phyloP scores from a whole-genome alignment of 1,140 invertebrate species.

The Ruditapes philippinarum region DNA sequence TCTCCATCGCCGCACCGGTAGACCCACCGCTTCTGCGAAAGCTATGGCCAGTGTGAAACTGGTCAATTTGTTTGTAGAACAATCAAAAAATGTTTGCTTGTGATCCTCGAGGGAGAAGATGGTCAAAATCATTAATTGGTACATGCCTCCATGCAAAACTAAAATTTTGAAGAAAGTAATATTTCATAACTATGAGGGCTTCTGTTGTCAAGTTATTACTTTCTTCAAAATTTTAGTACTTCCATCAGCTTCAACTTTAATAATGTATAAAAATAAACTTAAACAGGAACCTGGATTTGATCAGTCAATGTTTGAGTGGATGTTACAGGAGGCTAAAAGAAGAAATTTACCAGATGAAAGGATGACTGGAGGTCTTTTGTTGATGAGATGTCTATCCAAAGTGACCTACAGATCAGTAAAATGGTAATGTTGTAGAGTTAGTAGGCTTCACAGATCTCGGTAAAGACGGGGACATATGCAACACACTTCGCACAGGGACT shows the following conservation, averaged over 20 bases:
- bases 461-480: slow-evolving; percentile 33
- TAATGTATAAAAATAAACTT: slow-evolving; percentile 67
- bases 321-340: slow-evolving; percentile 56
- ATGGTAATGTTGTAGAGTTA: slow-evolving; percentile 34
- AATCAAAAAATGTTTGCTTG: slow-evolving; percentile 14
- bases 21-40: background rate
- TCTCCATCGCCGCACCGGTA: no score
- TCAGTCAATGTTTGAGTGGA: slow-evolving; percentile 57
- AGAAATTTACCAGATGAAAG: slow-evolving; percentile 37
- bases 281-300: slow-evolving; percentile 64
- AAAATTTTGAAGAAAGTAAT: no score
- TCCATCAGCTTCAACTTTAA: slow-evolving; percentile 18
- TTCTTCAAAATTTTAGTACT: slow-evolving; percentile 1
- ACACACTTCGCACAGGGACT: background rate
- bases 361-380: slow-evolving; percentile 49
- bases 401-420: slow-evolving; percentile 25
- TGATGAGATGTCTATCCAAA: slow-evolving; percentile 64
- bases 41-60: background rate
- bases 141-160: slow-evolving; percentile 33
- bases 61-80: background rate
- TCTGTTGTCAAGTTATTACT: background rate
- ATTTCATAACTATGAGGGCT: slow-evolving; percentile 4
- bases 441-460: slow-evolving; percentile 48
- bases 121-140: slow-evolving; percentile 31
- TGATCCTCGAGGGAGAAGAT: slow-evolving; percentile 25